Conservation (phyloP, 2,113 vertebrate species). For the Chlorocebus sabaeus region DNA sequence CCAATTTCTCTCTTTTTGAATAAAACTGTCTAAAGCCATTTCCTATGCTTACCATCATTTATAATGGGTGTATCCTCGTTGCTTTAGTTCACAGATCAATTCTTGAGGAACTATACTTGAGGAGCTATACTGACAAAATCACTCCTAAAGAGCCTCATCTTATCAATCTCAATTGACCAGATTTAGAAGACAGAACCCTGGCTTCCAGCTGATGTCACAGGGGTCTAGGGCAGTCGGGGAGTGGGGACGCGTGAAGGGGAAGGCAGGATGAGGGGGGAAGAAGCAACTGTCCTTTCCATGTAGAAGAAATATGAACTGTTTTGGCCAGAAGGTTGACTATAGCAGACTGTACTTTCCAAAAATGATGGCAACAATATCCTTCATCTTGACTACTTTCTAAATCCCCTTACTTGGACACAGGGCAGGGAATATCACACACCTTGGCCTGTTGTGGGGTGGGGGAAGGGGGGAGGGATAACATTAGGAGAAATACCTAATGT, state of each 20-base stretch:
- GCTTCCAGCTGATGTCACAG: not conserved
- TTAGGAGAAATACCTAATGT: too few species aligned
- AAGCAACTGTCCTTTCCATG: not conserved
- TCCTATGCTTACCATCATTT: not conserved
- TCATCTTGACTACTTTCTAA: not conserved
- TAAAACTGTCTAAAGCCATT: not conserved
- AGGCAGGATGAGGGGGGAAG: not conserved
- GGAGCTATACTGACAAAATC: not conserved
- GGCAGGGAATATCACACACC: too few species aligned
- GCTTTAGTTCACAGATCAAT: slow-evolving; percentile 24
- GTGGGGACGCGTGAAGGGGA: too few species aligned
- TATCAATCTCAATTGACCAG: not conserved
- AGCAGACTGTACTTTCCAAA: not conserved
- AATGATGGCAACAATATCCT: not conserved
- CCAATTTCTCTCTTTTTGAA: not conserved
- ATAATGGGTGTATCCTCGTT: not conserved
- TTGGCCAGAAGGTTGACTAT: not conserved
- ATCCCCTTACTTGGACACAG: not conserved
- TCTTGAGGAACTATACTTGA: not conserved
- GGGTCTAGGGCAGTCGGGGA: not conserved
- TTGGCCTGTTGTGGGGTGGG: too few species aligned
- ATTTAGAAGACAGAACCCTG: slow-evolving; percentile 5
- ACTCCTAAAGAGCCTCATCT: not conserved
- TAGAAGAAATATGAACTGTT: not conserved
- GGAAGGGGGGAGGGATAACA: too few species aligned